Evolutionary conservation across 92 coral and sea anemone genomes (phyloP).

Genomic region (Ricordea florida): DNA sequence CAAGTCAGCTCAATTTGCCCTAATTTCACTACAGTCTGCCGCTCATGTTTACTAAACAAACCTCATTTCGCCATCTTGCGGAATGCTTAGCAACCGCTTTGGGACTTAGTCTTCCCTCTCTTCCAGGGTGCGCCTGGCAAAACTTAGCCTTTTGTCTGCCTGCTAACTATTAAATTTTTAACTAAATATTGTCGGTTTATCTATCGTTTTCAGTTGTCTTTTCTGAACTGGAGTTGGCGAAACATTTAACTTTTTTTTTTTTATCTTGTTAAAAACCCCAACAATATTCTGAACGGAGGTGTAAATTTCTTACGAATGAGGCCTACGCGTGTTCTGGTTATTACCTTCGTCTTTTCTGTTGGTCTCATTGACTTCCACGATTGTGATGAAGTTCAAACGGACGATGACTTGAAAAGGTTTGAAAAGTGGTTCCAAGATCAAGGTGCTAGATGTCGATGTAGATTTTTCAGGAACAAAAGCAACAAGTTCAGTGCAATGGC

Average conservation of each 20-base stretch:
- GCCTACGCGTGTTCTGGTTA: not conserved
- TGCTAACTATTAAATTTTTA: constrained; percentile 20
- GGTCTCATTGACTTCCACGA: constrained; percentile 3
- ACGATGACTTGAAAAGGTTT: constrained; percentile 27
- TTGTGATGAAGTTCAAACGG: constrained; percentile 3
- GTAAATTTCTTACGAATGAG: not conserved
- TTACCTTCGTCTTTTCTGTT: not conserved
- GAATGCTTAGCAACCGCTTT: constrained; percentile 63
- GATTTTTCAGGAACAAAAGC: constrained; percentile 5
- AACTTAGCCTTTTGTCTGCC: not conserved
- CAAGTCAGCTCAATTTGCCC: too few relatives aligned
- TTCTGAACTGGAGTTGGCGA: too few relatives aligned
- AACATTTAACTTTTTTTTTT: too few relatives aligned
- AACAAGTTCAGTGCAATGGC: constrained; percentile 39
- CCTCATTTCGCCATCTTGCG: constrained; percentile 58
- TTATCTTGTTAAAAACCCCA: not conserved
- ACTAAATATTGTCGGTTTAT: not conserved
- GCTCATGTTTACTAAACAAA: not conserved
- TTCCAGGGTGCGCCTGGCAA: constrained; percentile 10
- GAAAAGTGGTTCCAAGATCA: constrained; percentile 60
- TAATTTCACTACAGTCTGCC: too few relatives aligned
- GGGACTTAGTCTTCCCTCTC: constrained; percentile 11
- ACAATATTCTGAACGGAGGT: not conserved
- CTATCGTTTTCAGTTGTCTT: too few relatives aligned
- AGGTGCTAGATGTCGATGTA: constrained; percentile 70